Conservation (phyloP, 2,113 vertebrate genomes). For the Cisticola juncidis region DNA sequence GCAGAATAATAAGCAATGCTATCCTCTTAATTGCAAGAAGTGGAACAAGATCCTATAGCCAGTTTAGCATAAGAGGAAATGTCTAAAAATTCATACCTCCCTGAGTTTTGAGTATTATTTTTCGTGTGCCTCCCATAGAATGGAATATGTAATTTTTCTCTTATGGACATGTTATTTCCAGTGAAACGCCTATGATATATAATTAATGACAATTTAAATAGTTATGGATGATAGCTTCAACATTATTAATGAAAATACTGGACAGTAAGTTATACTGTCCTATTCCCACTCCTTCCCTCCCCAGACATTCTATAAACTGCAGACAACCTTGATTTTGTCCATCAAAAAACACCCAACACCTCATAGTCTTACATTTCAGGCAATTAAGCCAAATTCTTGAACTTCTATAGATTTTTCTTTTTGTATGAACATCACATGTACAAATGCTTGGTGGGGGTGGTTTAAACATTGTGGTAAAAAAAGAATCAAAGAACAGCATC, state of each 20-base stretch:
- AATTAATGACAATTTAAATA: slow-evolving; percentile 77
- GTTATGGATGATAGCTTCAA: slow-evolving; percentile 71
- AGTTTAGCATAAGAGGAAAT: slow-evolving; percentile 77
- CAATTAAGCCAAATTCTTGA: slow-evolving; percentile 40
- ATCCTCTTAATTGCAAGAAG: slow-evolving; percentile 77
- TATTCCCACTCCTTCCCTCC: slow-evolving; percentile 70
- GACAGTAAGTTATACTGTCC: slow-evolving; percentile 62
- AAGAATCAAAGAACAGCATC: not conserved
- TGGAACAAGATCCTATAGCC: slow-evolving; percentile 76
- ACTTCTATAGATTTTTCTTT: not conserved
- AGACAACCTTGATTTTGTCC: slow-evolving; percentile 32
- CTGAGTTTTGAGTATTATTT: slow-evolving; percentile 79
- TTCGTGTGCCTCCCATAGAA: slow-evolving; percentile 76
- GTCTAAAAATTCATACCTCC: slow-evolving; percentile 78
- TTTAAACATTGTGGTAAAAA: not conserved
- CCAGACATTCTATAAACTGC: slow-evolving; percentile 50
- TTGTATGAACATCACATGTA: not conserved
- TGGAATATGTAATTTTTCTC: slow-evolving; percentile 77
- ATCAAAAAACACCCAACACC: slow-evolving; percentile 9
- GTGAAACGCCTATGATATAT: slow-evolving; percentile 78
- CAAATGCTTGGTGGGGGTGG: not conserved
- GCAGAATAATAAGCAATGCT: slow-evolving; percentile 74
- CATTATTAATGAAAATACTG: slow-evolving; percentile 69
- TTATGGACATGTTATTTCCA: slow-evolving; percentile 78
- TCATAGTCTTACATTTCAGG: not conserved